Evolutionary conservation across 2,113 vertebrate genomes (phyloP).

Genomic region (Gallinago undulata): DNA sequence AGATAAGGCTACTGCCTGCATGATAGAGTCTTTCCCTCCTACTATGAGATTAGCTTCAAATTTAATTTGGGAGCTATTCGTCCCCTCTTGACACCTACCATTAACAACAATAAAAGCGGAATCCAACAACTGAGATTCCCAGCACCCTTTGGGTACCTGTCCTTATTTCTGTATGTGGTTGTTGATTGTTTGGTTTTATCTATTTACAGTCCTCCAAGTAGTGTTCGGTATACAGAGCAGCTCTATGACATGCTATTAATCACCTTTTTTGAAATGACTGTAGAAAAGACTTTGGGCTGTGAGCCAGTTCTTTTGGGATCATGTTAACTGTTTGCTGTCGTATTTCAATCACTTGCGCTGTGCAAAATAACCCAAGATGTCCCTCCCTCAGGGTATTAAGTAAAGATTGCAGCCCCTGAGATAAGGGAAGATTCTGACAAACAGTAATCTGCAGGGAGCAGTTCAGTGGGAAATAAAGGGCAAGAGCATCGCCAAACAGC

Average conservation of each 20-base stretch:
- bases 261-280: neutral
- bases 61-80: conserved; percentile 46
- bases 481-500: neutral
- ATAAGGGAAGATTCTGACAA: conserved; percentile 21
- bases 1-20: conserved; percentile 25
- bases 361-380: conserved; percentile 26
- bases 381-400: conserved; percentile 22
- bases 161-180: neutral
- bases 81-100: neutral
- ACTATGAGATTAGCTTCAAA: conserved; percentile 27
- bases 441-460: neutral
- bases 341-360: conserved; percentile 8
- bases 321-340: neutral
- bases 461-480: neutral
- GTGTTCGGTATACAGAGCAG: neutral
- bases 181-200: neutral
- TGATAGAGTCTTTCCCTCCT: conserved; percentile 10
- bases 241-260: conserved; percentile 33
- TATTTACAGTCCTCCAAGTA: conserved; percentile 16
- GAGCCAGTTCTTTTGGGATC: conserved; percentile 3
- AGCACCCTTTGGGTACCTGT: neutral
- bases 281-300: neutral
- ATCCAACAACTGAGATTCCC: neutral
- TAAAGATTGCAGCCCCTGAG: conserved; percentile 1
- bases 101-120: conserved; percentile 26